Conservation (phyloP, 1,140 invertebrate species). For the Scaptomyza hsui region DNA sequence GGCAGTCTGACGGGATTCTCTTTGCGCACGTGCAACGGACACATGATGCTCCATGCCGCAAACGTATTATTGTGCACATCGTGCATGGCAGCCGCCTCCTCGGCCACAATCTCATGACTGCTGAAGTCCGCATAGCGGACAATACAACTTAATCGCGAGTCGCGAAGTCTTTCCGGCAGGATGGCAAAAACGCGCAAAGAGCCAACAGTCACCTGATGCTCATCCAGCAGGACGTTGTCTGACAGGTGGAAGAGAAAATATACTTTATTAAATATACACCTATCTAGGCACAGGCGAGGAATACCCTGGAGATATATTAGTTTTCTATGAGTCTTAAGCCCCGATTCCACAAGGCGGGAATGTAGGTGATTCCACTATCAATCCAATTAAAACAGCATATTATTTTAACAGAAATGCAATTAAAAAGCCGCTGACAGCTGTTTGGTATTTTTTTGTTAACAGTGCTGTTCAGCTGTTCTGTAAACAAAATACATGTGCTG, state of each 20-base stretch:
- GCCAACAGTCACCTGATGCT: conserved; percentile 60
- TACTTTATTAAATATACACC: not conserved
- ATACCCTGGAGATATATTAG: no score
- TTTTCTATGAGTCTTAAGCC: not conserved
- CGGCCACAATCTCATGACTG: conserved; percentile 59
- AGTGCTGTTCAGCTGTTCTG: no score
- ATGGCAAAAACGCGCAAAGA: conserved; percentile 74
- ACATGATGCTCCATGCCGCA: conserved; percentile 76
- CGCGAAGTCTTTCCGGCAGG: conserved; percentile 60
- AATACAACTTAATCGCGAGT: conserved; percentile 63
- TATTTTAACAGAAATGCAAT: no score
- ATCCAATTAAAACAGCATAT: no score
- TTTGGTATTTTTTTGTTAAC: no score
- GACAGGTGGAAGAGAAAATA: not conserved
- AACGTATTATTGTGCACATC: conserved; percentile 76
- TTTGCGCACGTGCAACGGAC: conserved; percentile 59
- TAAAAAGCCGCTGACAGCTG: no score
- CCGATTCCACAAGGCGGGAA: no score
- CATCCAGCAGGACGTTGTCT: conserved; percentile 59
- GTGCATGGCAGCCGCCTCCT: conserved; percentile 65
- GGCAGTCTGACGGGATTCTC: conserved; percentile 52
- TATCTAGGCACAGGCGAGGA: no score
- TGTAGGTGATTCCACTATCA: no score
- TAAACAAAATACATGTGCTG: no score
- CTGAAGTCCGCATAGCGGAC: conserved; percentile 67